These are phyloP conservation scores for Sitta europaea DNA, from an alignment of 2,113 vertebrate species.

Conservation along the genomic window DNA sequence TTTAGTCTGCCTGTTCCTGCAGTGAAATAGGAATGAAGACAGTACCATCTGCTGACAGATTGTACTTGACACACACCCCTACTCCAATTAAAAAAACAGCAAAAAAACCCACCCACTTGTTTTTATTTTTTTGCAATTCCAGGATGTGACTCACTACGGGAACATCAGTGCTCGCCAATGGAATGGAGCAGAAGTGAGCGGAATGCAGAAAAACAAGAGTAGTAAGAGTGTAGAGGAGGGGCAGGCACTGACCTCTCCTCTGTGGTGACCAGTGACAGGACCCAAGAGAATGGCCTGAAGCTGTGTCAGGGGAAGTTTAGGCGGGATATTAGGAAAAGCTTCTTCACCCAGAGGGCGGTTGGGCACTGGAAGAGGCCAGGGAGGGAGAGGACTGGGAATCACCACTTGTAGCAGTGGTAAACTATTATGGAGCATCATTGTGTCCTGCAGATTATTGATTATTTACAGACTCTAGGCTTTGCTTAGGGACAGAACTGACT, in stretches of 20 bases:
- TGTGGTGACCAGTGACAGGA: neutral
- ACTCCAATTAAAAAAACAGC: neutral
- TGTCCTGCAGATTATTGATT: neutral
- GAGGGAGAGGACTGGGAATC: neutral
- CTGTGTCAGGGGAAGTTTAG: neutral
- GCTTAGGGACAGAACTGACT: neutral
- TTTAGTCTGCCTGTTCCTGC: neutral
- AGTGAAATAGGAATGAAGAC: neutral
- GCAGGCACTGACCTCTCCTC: neutral
- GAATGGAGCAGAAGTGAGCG: fast-evolving
- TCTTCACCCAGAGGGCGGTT: neutral
- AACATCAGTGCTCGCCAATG: fast-evolving
- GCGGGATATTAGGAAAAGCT: neutral
- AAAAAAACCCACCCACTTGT: no score
- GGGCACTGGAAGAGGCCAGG: neutral
- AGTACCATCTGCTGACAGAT: neutral
- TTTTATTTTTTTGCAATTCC: no score
- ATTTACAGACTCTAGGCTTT: neutral
- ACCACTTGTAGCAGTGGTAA: neutral
- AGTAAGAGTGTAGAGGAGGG: neutral
- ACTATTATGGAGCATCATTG: neutral
- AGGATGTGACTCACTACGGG: neutral
- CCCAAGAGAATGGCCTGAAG: neutral
- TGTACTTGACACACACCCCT: neutral
- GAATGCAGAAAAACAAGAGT: fast-evolving